Percentiles rank a stretch among this genome's conserved stretches.
These are phyloP conservation scores for Agrilus cyanescens DNA, from an alignment of 2,888 invertebrate genomes.

Conservation along the genomic window DNA sequence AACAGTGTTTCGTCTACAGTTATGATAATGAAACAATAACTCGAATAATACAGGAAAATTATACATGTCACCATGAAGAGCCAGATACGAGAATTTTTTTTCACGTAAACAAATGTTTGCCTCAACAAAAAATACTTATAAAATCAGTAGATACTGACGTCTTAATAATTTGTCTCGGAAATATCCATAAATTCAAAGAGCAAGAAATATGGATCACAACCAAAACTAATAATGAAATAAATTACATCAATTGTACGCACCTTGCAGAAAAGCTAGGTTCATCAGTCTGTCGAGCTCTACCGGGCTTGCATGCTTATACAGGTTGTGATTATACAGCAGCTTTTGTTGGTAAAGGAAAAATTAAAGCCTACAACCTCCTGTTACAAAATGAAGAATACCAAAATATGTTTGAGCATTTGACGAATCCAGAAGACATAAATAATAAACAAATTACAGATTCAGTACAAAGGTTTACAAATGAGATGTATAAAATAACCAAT, in stretches of 20 bases:
- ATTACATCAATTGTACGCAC: constrained; percentile 10
- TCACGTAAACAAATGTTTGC: constrained; percentile 9
- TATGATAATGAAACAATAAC: neutral
- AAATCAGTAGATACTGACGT: constrained; percentile 14
- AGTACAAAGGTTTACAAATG: too few relatives aligned
- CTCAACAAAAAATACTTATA: constrained; percentile 11
- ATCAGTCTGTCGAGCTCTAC: constrained; percentile 8
- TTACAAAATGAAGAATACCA: constrained; percentile 15
- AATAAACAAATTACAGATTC: too few relatives aligned
- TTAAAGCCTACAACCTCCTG: constrained; percentile 5
- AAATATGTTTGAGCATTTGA: constrained; percentile 16
- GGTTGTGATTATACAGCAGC: constrained; percentile 2
- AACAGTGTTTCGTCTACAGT: constrained; percentile 7
- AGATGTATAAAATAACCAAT: too few relatives aligned
- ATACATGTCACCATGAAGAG: constrained; percentile 12
- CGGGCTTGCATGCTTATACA: too few relatives aligned
- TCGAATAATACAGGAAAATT: constrained; percentile 7
- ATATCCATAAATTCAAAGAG: constrained; percentile 10
- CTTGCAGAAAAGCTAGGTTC: constrained; percentile 9
- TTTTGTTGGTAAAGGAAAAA: constrained; percentile 1
- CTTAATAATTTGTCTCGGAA: constrained; percentile 12
- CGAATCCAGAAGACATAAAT: neutral
- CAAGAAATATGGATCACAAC: constrained; percentile 7
- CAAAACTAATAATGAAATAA: constrained; percentile 5
- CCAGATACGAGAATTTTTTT: constrained; percentile 14